Conservation (phyloP, 2,797 vertebrate genomes). For the Melanotaenia maccullochi region DNA sequence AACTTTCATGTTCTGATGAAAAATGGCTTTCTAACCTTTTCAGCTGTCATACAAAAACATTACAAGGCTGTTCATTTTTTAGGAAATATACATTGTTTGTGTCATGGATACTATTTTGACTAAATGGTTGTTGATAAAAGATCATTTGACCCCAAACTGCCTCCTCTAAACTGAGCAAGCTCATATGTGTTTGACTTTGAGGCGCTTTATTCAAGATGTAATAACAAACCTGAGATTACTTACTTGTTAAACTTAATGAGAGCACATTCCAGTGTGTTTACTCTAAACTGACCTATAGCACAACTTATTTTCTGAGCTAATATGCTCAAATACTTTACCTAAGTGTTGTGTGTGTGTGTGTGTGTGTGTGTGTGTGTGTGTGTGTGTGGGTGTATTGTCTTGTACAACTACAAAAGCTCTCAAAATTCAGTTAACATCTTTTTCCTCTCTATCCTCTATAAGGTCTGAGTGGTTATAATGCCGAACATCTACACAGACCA, state of each 20-base stretch:
- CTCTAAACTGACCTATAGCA: slow-evolving; percentile 15
- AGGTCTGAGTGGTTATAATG: background rate
- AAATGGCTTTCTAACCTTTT: background rate
- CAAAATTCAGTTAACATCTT: background rate
- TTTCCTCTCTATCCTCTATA: background rate
- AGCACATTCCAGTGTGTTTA: slow-evolving; percentile 49
- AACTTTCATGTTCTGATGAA: background rate
- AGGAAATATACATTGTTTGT: slow-evolving; percentile 8
- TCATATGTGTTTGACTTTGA: background rate
- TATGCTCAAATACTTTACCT: slow-evolving; percentile 5
- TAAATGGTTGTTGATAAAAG: slow-evolving; percentile 22
- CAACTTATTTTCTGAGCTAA: slow-evolving; percentile 47
- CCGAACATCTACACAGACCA: background rate
- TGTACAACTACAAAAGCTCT: slow-evolving; percentile 1
- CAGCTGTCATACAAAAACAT: slow-evolving; percentile 18
- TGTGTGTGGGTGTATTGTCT: slow-evolving; percentile 8
- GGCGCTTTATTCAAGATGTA: slow-evolving; percentile 18
- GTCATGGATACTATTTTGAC: slow-evolving; percentile 1
- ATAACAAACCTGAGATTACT: slow-evolving; percentile 55
- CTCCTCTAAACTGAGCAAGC: slow-evolving; percentile 19
- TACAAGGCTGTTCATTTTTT: background rate
- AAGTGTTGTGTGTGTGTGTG: background rate
- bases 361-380: background rate
- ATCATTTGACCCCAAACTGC: slow-evolving; percentile 12
- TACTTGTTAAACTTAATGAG: slow-evolving; percentile 46